Conservation (phyloP, 2,797 vertebrate species). For the Capromys pilorides region DNA sequence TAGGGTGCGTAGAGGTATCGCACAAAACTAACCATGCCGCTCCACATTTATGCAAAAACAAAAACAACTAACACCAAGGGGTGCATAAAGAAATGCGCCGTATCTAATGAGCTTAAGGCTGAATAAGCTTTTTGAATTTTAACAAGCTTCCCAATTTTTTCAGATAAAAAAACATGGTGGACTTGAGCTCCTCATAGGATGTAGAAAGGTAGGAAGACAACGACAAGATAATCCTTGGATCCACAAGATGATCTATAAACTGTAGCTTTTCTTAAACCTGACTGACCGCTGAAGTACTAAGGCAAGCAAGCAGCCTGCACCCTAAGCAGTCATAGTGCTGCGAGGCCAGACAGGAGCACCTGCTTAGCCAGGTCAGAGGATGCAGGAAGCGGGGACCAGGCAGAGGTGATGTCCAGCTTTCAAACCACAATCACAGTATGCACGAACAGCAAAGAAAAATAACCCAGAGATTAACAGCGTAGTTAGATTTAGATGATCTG, state of each 20-base stretch:
- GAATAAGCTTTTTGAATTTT: neutral
- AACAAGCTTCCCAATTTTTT: neutral
- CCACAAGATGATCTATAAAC: neutral
- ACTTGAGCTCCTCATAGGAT: neutral
- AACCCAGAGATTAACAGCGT: neutral
- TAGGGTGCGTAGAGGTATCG: neutral
- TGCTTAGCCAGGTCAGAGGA: neutral
- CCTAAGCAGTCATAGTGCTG: fast-evolving
- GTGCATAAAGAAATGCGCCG: neutral
- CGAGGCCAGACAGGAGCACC: fast-evolving
- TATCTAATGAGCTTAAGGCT: neutral
- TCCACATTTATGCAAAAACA: neutral
- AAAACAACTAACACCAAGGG: neutral
- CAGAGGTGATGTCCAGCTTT: neutral
- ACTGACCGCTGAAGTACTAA: neutral
- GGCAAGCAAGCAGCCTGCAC: fast-evolving
- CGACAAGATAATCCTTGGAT: fast-evolving
- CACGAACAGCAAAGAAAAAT: neutral
- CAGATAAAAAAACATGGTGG: neutral
- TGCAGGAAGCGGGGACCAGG: neutral
- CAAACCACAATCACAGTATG: neutral
- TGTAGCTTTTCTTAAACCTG: neutral
- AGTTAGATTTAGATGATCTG: neutral
- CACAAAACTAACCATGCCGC: neutral
- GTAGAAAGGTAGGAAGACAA: neutral